phyloP scores from a whole-genome alignment of 2,888 invertebrate genomes.

The Latheticus oryzae region DNA sequence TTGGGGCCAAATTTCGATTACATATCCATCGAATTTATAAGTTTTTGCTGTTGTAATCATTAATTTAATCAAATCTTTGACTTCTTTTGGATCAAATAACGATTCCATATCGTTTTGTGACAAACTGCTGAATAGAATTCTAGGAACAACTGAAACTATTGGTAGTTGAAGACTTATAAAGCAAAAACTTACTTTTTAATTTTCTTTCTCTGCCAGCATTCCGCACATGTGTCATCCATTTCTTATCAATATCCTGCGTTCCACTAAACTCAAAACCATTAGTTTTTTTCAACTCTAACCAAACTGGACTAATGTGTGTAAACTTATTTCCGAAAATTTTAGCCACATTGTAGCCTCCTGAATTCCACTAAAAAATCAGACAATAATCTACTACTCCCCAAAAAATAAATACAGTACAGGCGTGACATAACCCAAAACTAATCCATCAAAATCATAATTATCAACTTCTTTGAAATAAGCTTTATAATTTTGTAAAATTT shows the following conservation, averaged over 20 bases:
- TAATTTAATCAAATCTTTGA: conserved; percentile 74
- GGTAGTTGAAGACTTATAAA: neutral
- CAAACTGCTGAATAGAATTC: conserved; percentile 92
- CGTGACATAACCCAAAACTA: conserved; percentile 91
- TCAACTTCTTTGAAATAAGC: conserved; percentile 79
- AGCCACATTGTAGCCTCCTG: conserved; percentile 92
- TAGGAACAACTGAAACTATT: conserved; percentile 81
- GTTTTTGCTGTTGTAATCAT: conserved; percentile 74
- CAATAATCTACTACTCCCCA: conserved; percentile 4
- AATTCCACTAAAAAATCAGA: conserved; percentile 89
- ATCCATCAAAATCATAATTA: conserved; percentile 75
- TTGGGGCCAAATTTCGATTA: conserved; percentile 91
- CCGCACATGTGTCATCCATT: conserved; percentile 82
- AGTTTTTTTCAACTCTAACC: conserved; percentile 86
- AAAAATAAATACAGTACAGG: conserved; percentile 72
- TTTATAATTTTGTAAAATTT: conserved; percentile 81
- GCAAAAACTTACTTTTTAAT: conserved; percentile 70
- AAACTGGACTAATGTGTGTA: conserved; percentile 92
- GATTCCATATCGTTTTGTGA: conserved; percentile 77
- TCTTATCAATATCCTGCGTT: conserved; percentile 85
- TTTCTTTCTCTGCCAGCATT: conserved; percentile 68
- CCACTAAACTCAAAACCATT: conserved; percentile 76
- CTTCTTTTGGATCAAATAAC: conserved; percentile 77
- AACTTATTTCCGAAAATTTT: conserved; percentile 91
- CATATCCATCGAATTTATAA: conserved; percentile 88